Evolutionary conservation across 2,888 invertebrate genomes (phyloP).

Genomic region (Leptogaster cylindrica): DNA sequence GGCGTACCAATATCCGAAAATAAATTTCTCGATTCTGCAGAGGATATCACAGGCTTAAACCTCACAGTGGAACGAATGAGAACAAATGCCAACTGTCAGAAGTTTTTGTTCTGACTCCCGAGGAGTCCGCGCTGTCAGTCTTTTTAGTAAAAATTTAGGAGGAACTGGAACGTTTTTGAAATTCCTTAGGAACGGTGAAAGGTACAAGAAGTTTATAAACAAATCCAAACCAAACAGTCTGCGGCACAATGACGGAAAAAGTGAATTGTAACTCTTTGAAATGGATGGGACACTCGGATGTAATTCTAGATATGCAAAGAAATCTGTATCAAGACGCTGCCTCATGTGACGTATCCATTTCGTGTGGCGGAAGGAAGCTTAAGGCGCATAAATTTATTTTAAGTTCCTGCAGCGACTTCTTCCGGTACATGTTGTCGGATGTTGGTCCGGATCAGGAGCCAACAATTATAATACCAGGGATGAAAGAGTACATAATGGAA

Average conservation of each 20-base stretch:
- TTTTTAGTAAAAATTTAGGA: constrained; percentile 34
- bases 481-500: constrained; percentile 56
- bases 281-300: constrained; percentile 61
- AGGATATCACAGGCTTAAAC: too few species aligned
- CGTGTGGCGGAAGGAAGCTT: constrained; percentile 55
- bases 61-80: too few species aligned
- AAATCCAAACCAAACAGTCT: neutral
- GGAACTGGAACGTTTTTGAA: constrained; percentile 37
- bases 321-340: constrained; percentile 54
- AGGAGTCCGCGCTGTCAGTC: too few species aligned
- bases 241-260: constrained; percentile 52
- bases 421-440: constrained; percentile 56
- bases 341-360: constrained; percentile 57
- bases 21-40: too few species aligned
- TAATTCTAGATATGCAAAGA: constrained; percentile 59
- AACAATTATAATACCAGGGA: constrained; percentile 59
- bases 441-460: constrained; percentile 55
- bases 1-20: too few species aligned
- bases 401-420: constrained; percentile 58
- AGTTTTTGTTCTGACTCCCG: too few species aligned
- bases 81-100: too few species aligned
- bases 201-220: constrained; percentile 9
- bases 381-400: constrained; percentile 59
- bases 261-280: constrained; percentile 60
- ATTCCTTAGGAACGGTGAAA: constrained; percentile 34